These are phyloP conservation scores for Latrodectus hesperus DNA, from an alignment of 2,888 invertebrate genomes.

Conservation along the genomic window DNA sequence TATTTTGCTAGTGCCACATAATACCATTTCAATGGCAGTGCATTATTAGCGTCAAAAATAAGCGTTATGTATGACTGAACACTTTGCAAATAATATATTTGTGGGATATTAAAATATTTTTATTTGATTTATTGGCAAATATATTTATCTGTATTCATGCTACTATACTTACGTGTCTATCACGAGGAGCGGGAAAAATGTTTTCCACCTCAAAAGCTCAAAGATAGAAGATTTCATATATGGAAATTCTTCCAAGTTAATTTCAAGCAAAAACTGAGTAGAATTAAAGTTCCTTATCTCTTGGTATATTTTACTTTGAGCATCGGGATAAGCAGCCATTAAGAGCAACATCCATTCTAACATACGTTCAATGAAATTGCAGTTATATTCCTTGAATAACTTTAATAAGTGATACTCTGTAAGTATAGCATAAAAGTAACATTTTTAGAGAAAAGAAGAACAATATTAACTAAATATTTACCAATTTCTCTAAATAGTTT, in stretches of 20 bases:
- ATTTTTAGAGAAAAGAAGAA: neutral
- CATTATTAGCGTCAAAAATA: too few relatives aligned
- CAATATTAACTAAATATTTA: too few relatives aligned
- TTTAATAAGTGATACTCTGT: neutral
- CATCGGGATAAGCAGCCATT: constrained; percentile 6
- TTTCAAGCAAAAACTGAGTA: neutral
- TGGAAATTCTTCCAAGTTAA: neutral
- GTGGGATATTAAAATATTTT: too few relatives aligned
- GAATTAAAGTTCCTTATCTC: neutral
- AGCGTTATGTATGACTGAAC: too few relatives aligned
- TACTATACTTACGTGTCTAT: constrained; percentile 22
- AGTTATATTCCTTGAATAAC: neutral
- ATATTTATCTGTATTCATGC: neutral
- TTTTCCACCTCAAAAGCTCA: constrained; percentile 25
- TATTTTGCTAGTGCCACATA: too few relatives aligned
- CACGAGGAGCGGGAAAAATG: neutral
- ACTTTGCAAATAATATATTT: too few relatives aligned
- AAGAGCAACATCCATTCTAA: constrained; percentile 9
- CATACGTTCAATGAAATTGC: neutral
- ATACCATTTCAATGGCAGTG: too few relatives aligned
- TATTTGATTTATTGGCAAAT: too few relatives aligned
- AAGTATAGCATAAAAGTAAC: neutral
- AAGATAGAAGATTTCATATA: constrained; percentile 1
- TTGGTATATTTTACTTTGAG: constrained; percentile 1
- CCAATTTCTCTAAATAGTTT: too few relatives aligned